Evolutionary conservation across 1,140 invertebrate species (phyloP).

Genomic region (Portunus trituberculatus): DNA sequence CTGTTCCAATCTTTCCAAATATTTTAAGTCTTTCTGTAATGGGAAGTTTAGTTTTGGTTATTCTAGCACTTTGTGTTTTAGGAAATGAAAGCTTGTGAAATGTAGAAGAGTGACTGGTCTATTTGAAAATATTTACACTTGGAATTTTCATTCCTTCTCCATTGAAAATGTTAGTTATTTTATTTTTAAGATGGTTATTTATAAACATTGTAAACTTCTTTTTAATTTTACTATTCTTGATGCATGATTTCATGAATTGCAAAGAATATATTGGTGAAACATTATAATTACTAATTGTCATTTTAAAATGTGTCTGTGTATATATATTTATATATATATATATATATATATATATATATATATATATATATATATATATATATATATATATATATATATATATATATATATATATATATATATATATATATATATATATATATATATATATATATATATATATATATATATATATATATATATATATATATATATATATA

Average conservation of each 20-base stretch:
- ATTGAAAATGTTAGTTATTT: slow-evolving; percentile 11
- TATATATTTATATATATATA: too few relatives aligned
- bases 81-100: background rate
- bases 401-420: background rate
- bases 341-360: too few relatives aligned
- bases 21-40: background rate
- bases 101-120: background rate
- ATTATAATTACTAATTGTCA: background rate
- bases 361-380: too few relatives aligned
- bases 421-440: too few relatives aligned
- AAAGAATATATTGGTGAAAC: background rate
- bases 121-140: background rate
- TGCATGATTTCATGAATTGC: background rate
- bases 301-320: background rate
- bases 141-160: background rate
- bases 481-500: too few relatives aligned
- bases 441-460: too few relatives aligned
- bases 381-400: too few relatives aligned
- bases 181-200: background rate
- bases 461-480: too few relatives aligned
- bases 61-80: background rate
- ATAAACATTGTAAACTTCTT: background rate
- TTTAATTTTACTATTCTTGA: background rate
- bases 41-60: background rate
- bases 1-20: background rate